Conservation (phyloP, 1,140 invertebrate genomes). For the Coenobita brevimanus region DNA sequence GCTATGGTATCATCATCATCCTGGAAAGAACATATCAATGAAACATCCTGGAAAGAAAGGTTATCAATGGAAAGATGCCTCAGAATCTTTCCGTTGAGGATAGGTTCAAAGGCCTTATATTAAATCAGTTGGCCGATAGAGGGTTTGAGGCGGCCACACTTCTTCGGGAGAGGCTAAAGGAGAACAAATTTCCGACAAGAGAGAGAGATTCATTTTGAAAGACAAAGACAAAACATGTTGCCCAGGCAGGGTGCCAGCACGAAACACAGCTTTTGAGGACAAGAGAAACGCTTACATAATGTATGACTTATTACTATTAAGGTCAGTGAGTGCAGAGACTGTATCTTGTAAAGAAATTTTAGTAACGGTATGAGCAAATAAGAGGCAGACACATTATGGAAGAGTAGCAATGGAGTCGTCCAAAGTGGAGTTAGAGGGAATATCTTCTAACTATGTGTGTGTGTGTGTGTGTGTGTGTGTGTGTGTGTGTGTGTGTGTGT, state of each 20-base stretch:
- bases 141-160: no score
- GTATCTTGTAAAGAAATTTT: background rate
- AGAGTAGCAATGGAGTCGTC: background rate
- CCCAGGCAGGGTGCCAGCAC: background rate
- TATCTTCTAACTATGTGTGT: background rate
- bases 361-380: background rate
- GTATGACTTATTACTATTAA: background rate
- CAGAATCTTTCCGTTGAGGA: no score
- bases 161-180: no score
- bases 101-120: no score
- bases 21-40: no score
- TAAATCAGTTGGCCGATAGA: no score
- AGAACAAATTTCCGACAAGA: no score
- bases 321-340: background rate
- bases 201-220: no score
- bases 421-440: background rate
- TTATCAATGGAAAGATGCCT: no score
- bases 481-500: background rate
- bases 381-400: background rate
- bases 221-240: no score
- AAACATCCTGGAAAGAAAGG: no score
- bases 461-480: conserved; percentile 1
- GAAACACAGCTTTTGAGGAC: background rate
- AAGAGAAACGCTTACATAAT: background rate
- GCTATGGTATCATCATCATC: no score